Percentiles rank a stretch among this genome's conserved stretches.
Evolutionary conservation across 1,140 invertebrate genomes (phyloP).

Genomic region (Ditylenchus dipsaci): DNA sequence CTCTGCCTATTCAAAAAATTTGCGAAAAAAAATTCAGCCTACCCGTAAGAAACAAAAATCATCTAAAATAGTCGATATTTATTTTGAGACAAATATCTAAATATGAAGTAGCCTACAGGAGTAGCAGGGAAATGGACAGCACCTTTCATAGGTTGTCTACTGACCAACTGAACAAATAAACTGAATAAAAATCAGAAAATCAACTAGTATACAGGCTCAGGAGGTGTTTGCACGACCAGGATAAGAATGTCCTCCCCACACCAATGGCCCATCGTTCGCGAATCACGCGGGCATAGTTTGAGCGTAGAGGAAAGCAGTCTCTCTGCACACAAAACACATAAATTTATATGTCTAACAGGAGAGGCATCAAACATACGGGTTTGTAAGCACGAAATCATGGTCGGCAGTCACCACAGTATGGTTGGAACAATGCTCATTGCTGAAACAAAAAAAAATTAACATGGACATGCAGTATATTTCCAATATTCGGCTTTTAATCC

Average conservation of each 20-base stretch:
- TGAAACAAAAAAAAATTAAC: neutral
- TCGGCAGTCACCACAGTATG: neutral
- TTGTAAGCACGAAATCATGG: neutral
- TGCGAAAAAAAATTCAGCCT: too few relatives aligned
- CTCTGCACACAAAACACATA: neutral
- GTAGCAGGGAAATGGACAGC: neutral
- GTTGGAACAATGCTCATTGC: slow-evolving; percentile 2
- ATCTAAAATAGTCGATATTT: slow-evolving; percentile 5
- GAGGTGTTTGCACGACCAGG: slow-evolving; percentile 24
- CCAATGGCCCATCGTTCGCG: slow-evolving; percentile 31
- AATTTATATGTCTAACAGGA: neutral
- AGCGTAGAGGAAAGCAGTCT: slow-evolving; percentile 15
- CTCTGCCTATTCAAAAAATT: too few relatives aligned
- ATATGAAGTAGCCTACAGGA: neutral
- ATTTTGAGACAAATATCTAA: neutral
- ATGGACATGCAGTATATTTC: too few relatives aligned
- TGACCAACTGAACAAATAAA: neutral
- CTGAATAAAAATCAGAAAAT: neutral
- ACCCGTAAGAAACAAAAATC: slow-evolving; percentile 9
- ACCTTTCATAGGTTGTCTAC: neutral
- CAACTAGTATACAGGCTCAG: slow-evolving; percentile 9
- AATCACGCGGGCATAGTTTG: slow-evolving; percentile 29
- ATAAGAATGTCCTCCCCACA: slow-evolving; percentile 38
- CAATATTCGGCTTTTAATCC: too few relatives aligned
- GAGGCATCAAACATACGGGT: slow-evolving; percentile 3